phyloP scores from a whole-genome alignment of 1,140 invertebrate genomes.

The Chrysomallon squamiferum region DNA sequence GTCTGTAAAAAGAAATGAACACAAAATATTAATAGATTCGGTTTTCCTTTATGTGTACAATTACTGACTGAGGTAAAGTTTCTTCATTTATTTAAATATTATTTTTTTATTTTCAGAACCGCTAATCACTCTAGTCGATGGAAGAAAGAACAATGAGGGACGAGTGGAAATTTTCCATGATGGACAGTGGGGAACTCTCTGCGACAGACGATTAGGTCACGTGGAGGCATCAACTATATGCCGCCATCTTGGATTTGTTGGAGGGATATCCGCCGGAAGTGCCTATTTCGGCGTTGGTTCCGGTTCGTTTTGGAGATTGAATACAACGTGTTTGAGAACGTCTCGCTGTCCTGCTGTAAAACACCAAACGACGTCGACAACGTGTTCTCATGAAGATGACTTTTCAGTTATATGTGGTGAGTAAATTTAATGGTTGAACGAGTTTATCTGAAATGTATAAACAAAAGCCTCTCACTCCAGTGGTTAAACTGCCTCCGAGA shows the following conservation, averaged over 20 bases:
- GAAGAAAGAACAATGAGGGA: conserved; percentile 67
- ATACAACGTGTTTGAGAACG: conserved; percentile 32
- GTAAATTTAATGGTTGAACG: not conserved
- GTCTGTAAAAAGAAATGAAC: no score
- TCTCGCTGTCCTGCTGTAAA: conserved; percentile 19
- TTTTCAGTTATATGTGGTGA: conserved; percentile 42
- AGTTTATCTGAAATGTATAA: not conserved
- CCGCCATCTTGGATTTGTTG: conserved; percentile 71
- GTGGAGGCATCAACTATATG: conserved; percentile 83
- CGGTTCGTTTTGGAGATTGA: conserved; percentile 32
- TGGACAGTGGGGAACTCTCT: conserved; percentile 86
- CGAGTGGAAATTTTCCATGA: conserved; percentile 89
- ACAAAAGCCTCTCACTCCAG: not conserved
- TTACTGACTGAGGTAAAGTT: no score
- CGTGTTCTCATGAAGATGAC: conserved; percentile 29
- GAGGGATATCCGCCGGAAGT: conserved; percentile 32
- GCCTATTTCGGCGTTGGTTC: conserved; percentile 34
- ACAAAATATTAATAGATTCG: no score
- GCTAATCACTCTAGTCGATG: conserved; percentile 47
- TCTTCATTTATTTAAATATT: no score
- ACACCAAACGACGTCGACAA: not conserved
- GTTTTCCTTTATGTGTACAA: no score
- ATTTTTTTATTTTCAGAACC: conserved; percentile 29
- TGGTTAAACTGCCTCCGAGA: not conserved
- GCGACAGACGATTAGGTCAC: conserved; percentile 89